Evolutionary conservation across 2,113 vertebrate genomes (phyloP).

Genomic region (Cyphomyrus plagiostoma): DNA sequence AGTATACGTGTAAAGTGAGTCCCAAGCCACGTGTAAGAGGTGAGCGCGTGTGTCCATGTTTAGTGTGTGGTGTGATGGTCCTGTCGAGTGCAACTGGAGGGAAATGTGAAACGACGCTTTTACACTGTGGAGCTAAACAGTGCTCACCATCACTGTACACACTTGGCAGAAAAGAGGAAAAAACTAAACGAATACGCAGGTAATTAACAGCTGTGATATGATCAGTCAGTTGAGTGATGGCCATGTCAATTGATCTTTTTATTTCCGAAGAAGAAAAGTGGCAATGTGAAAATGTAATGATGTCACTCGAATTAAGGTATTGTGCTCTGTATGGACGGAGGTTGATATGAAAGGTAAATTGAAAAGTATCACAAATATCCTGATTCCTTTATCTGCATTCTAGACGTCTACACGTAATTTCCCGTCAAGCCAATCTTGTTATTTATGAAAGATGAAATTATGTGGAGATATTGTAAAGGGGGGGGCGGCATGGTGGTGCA

Average conservation of each 20-base stretch:
- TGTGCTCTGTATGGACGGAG: background rate
- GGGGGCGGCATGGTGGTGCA: too few species aligned
- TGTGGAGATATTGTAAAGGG: background rate
- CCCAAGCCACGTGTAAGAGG: conserved; percentile 24
- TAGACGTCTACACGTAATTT: background rate
- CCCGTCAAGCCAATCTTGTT: background rate
- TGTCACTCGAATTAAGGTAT: background rate
- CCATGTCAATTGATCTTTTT: background rate
- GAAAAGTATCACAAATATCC: background rate
- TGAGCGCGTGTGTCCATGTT: background rate
- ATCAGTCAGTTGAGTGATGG: background rate
- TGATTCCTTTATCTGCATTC: background rate
- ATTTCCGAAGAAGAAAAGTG: background rate
- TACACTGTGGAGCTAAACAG: background rate
- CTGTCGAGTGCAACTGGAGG: background rate
- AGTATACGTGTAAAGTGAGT: conserved; percentile 6
- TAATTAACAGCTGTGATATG: background rate
- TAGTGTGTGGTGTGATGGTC: background rate
- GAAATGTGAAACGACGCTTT: background rate
- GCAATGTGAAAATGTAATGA: background rate
- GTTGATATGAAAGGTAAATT: background rate
- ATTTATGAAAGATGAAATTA: background rate
- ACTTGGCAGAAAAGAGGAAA: background rate
- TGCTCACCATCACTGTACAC: background rate
- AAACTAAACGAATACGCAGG: background rate